Conservation (phyloP, 2,888 invertebrate species). For the Meliscaeva auricollis region DNA sequence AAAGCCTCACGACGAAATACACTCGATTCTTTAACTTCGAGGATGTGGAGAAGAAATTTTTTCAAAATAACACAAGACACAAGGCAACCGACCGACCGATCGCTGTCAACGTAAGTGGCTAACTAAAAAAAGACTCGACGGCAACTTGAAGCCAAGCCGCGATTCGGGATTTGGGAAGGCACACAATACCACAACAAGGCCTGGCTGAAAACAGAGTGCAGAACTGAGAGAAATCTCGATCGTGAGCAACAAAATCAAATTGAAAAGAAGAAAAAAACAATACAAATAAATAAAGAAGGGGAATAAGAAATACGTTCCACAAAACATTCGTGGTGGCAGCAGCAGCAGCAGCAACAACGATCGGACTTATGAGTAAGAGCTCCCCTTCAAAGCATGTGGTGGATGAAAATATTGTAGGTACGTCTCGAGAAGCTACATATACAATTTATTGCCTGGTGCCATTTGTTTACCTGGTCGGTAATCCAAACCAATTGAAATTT, state of each 20-base stretch:
- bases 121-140: slow-evolving; percentile 70
- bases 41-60: slow-evolving; percentile 12
- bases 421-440: slow-evolving; percentile 22
- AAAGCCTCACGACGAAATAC: slow-evolving; percentile 53
- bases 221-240: slow-evolving; percentile 40
- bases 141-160: slow-evolving; percentile 65
- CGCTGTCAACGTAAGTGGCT: slow-evolving; percentile 72
- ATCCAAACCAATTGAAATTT: slow-evolving; percentile 44
- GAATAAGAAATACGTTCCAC: slow-evolving; percentile 68
- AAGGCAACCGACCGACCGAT: slow-evolving; percentile 66
- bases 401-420: slow-evolving; percentile 36
- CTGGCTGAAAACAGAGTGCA: slow-evolving; percentile 30
- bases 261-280: slow-evolving; percentile 10
- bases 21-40: slow-evolving; percentile 15
- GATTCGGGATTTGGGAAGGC: slow-evolving; percentile 39
- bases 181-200: not conserved
- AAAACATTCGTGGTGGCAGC: slow-evolving; percentile 48
- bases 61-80: slow-evolving; percentile 42
- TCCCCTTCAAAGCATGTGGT: slow-evolving; percentile 62
- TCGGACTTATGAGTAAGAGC: not conserved
- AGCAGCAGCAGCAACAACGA: no score
- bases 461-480: slow-evolving; percentile 43
- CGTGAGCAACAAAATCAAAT: slow-evolving; percentile 47
- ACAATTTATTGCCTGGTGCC: slow-evolving; percentile 45
- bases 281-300: slow-evolving; percentile 55